Base-by-base conservation (phyloP, 2,113 vertebrate genomes). In the Hyla sarda region DNA sequence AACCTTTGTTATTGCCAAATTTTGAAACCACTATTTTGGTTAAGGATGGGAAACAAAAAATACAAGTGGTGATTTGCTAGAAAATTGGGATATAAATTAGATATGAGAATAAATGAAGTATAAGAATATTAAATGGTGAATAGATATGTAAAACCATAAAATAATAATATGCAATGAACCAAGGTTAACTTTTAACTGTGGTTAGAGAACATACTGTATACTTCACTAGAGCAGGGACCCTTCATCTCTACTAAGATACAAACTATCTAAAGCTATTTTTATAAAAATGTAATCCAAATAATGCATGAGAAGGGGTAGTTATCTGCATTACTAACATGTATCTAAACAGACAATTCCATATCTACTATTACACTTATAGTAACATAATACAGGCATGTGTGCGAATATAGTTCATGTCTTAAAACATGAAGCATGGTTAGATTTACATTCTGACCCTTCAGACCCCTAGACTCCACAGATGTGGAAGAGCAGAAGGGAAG, bases 401-500 rank as follows among this genome's bases (percentile, higher is more conserved):
- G 8, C 8, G 3, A n/a, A 56, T 81, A 32, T 2, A 60, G 76
- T 80, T n/a, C 12, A n/a, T 13, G 32, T 62, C 50, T 28, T 50
- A 75, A n/a, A 50, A 11, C 25, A 12, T 30, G 74, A 52, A 32
- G 16, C 54, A 10, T 50, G 5, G 25, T 21, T 52, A 17, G 17
- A 56, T 12, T 78, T 30, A 56, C 75, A 58, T 28, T 47, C 8
- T 81, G 58, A 81, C 78, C 78, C 28, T 19, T 9, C 56, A 60
- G 77, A 80, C 54, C 56, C 41, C 78, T 79, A 21, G 52, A 34
- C 32, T n/a, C 7, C 2, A 37, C 78, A 81, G 54, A 78, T 62
- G 77, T 60, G 34, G 54, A 25, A 80, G 32, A 80, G 52, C 34
- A 79, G n/a, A 82, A 52, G 62, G 82, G 82, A 83, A 83, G 71